These are phyloP conservation scores for Euborellia annulipes DNA, from an alignment of 1,140 invertebrate genomes.

Conservation along the genomic window DNA sequence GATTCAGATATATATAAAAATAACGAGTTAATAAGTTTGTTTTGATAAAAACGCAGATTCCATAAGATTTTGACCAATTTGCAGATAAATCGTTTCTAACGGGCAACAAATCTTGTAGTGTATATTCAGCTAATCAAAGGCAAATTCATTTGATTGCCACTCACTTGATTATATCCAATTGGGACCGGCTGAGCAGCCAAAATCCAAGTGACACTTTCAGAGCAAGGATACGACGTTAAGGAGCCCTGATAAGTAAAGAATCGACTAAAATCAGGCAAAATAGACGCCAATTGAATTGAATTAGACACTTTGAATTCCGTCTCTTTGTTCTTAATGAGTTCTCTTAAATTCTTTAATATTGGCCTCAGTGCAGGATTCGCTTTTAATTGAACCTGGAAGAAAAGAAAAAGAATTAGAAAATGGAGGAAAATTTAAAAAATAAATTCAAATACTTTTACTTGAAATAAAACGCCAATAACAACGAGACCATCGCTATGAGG, in stretches of 20 bases:
- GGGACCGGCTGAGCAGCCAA: slow-evolving; percentile 65
- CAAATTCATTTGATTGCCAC: slow-evolving; percentile 9
- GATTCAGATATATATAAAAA: too few species aligned
- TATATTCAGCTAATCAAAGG: too few species aligned
- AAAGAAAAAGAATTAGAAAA: too few species aligned
- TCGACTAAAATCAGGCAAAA: slow-evolving; percentile 32
- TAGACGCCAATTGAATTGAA: slow-evolving; percentile 38
- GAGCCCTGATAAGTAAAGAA: slow-evolving; percentile 83
- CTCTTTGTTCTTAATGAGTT: slow-evolving; percentile 36
- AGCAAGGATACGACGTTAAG: slow-evolving; percentile 84
- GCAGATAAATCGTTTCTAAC: too few species aligned
- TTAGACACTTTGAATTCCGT: slow-evolving; percentile 36
- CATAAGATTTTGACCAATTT: too few species aligned
- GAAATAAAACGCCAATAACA: slow-evolving; percentile 44
- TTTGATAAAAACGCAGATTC: too few species aligned
- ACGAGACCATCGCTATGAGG: slow-evolving; percentile 45
- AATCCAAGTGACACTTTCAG: slow-evolving; percentile 83
- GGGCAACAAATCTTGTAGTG: too few species aligned
- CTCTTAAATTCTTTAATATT: slow-evolving; percentile 37
- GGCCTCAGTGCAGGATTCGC: slow-evolving; percentile 35
- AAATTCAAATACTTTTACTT: slow-evolving; percentile 23
- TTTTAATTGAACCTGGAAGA: slow-evolving; percentile 18
- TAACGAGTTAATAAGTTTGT: too few species aligned
- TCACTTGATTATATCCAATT: slow-evolving; percentile 65
- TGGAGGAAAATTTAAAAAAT: too few species aligned